Evolutionary conservation across 2,113 vertebrate species (phyloP).

Genomic region (Phyllostomus hastatus): DNA sequence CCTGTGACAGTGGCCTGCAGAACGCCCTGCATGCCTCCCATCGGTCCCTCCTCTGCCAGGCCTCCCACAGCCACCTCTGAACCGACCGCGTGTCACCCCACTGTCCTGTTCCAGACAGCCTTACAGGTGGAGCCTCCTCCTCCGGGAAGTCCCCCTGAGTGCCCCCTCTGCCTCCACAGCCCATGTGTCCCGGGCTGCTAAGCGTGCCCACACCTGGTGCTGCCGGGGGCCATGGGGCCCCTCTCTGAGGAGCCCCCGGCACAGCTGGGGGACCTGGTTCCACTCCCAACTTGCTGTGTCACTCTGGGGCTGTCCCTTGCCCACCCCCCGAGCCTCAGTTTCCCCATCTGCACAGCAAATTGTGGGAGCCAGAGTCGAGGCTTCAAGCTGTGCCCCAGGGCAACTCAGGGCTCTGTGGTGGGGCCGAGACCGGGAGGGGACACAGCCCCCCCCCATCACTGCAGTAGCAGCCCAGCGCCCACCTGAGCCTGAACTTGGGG

Average conservation of each 20-base stretch:
- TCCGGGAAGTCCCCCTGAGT: not conserved
- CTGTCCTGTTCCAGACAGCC: not conserved
- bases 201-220: too few species aligned
- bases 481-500: rapidly evolving
- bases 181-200: not conserved
- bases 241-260: not conserved
- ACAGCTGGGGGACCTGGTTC: not conserved
- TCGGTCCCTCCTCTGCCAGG: not conserved
- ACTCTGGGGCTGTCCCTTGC: not conserved
- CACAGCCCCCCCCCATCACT: not conserved
- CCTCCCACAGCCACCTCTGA: not conserved
- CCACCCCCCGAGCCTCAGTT: not conserved
- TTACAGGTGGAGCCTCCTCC: not conserved
- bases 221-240: too few species aligned
- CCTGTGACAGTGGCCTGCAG: not conserved
- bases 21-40: not conserved
- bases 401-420: not conserved
- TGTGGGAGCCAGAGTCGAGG: not conserved
- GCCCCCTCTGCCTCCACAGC: rapidly evolving
- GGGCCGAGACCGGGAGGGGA: not conserved
- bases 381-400: not conserved
- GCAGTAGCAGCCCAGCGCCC: not conserved
- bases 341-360: not conserved
- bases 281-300: not conserved
- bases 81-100: not conserved